Base-by-base conservation (phyloP, 2,113 vertebrate species). In the Ifrita kowaldi region DNA sequence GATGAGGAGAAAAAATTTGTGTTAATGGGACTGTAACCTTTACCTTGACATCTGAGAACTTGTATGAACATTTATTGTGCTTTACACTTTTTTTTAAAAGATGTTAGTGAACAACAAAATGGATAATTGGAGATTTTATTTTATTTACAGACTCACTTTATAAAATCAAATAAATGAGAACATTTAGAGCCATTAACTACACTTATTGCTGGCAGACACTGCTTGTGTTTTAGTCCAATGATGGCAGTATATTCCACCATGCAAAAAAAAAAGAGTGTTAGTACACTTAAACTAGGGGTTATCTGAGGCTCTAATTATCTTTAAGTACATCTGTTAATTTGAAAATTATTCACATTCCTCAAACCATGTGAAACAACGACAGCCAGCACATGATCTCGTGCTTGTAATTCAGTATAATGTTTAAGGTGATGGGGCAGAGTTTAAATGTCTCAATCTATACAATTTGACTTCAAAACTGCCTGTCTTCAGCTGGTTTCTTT, bases 281-380 rank as follows among this genome's bases (percentile, higher is more conserved):
- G 90, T 96, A 70, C 91, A 95, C 80, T 97, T 47, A 94, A 89
- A 85, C 41, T 87, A 62, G 70, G 46, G 64, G 53, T 94, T 95
- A 94, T 91, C 93, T 78, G 21, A 91, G 74, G 79, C 79, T 97
- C 67, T 92, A 95, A 97, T 97, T 96, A 77, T 90, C 77, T 97
- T 87, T 92, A 91, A 96, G 39, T 63, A 81, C 27, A 64, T 94
- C 64, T 78, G 28, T 47, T 97, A 94, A 96, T 96, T 60, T 94
- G 32, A 28, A 86, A 90, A 95, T 90, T 92, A 95, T 95, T 95
- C 79, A 52, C 60, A 30, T 76, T 94, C 64, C 50, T 95, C 67
- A 86, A 97, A 95, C n/a, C 13, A 59, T 33, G 53, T 17, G 93
- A 77, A 93, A 65, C 23, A 88, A 9, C 78, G 81, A 42, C 70